A percentile compares a stretch with the other conserved stretches of the same genome.
Evolutionary conservation across 1,140 invertebrate species (phyloP).

Genomic region (Heliconius congener): DNA sequence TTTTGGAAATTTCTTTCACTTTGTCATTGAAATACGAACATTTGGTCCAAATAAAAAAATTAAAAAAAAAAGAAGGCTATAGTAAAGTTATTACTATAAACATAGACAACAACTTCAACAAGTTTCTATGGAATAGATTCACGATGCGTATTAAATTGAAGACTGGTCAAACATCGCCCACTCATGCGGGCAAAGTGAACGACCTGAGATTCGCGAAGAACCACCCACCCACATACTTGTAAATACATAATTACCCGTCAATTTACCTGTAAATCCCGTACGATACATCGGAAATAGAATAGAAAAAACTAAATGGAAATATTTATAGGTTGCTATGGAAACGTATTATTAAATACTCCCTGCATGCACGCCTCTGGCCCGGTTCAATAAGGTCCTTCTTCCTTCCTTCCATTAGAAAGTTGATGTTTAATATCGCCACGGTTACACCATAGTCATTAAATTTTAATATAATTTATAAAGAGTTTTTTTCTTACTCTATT

Average conservation of each 20-base stretch:
- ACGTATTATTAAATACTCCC: conserved; percentile 22
- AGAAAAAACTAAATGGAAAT: conserved; percentile 4
- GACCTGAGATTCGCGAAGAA: conserved; percentile 43
- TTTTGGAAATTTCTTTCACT: no score
- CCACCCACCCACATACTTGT: conserved; percentile 35
- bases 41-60: background rate
- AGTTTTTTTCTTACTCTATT: background rate
- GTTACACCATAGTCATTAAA: background rate
- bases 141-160: conserved; percentile 14
- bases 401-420: conserved; percentile 52
- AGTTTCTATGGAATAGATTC: background rate
- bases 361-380: conserved; percentile 11
- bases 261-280: conserved; percentile 27
- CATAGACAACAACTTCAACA: background rate
- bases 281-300: background rate
- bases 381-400: conserved; percentile 35
- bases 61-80: background rate
- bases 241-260: conserved; percentile 32
- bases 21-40: no score
- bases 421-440: conserved; percentile 8
- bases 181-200: conserved; percentile 46
- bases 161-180: conserved; percentile 36
- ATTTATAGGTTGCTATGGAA: background rate
- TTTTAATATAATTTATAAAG: background rate
- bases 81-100: background rate